Evolutionary conservation across 2,113 vertebrate genomes (phyloP).

Genomic region (Hemiscyllium ocellatum): DNA sequence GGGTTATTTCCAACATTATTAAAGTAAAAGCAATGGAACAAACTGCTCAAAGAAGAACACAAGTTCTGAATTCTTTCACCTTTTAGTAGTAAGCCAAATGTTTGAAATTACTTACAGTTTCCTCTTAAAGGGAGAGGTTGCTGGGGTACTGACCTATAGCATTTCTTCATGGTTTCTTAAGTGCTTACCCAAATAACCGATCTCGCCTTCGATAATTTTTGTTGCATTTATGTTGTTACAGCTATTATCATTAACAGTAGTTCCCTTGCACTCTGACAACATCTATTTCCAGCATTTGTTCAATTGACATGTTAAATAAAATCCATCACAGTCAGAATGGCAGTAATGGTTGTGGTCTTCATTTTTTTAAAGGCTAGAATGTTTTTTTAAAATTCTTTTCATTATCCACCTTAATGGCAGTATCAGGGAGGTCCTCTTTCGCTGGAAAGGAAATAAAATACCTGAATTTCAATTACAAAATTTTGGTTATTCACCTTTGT

Average conservation of each 20-base stretch:
- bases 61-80: background rate
- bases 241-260: background rate
- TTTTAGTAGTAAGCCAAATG: background rate
- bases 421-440: background rate
- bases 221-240: background rate
- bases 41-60: background rate
- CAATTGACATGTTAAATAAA: background rate
- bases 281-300: background rate
- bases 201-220: background rate
- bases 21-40: background rate
- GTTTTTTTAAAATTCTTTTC: background rate
- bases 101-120: background rate
- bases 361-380: background rate
- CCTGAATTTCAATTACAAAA: background rate
- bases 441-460: background rate
- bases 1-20: background rate
- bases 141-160: background rate
- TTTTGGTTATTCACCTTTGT: background rate
- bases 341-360: background rate
- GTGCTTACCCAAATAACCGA: background rate
- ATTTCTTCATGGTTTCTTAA: background rate
- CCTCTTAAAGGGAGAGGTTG: background rate
- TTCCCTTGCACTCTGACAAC: background rate
- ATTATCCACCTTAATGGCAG: background rate
- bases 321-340: background rate